Base-by-base conservation (phyloP, 2,888 invertebrate genomes). In the Eumerus sabulonum region DNA sequence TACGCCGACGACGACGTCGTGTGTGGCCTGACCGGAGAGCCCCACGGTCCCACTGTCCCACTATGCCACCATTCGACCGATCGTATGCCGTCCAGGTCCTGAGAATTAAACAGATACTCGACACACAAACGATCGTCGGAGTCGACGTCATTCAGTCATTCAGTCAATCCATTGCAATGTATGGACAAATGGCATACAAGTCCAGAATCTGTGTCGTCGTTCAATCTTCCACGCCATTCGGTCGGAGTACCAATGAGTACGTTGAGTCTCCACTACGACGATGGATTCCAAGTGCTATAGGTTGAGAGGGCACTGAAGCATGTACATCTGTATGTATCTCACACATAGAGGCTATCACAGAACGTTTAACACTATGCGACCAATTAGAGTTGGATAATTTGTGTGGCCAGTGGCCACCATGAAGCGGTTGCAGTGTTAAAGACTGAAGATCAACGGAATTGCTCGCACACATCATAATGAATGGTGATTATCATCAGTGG, bases 331-430 rank as follows among this genome's bases (percentile, higher is more conserved):
- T n/a, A n/a, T n/a, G n/a, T n/a, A 27, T 27, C 27, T 27, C 27
- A 27, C 27, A 27, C 27, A 27, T 17, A 51, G 45, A 42, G 57
- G 56, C 16, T 44, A 27, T 59, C 42, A 71, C 56, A 60, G 48
- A 40, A 40, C 67, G 66, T 72, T 72, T 72, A 77, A 72, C 62
- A 67, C 72, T 67, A 72, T 77, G 67, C 72, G 72, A 62, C 72
- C 76, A 77, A 77, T 77, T 72, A 77, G 72, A 77, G 72, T 72
- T 77, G 66, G 72, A 62, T 72, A 77, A 77, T 72, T 77, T 72
- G 76, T 77, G 62, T 72, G 76, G 62, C 76, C 76, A 77, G 62
- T 72, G 76, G 62, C 76, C 76, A 77, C 72, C 76, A 62, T 53
- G 67, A 66, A 72, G 66, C 60, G 72, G 54, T 62, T 62, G 76